Conservation (phyloP, 2,113 vertebrate species). For the Orcinus orca region DNA sequence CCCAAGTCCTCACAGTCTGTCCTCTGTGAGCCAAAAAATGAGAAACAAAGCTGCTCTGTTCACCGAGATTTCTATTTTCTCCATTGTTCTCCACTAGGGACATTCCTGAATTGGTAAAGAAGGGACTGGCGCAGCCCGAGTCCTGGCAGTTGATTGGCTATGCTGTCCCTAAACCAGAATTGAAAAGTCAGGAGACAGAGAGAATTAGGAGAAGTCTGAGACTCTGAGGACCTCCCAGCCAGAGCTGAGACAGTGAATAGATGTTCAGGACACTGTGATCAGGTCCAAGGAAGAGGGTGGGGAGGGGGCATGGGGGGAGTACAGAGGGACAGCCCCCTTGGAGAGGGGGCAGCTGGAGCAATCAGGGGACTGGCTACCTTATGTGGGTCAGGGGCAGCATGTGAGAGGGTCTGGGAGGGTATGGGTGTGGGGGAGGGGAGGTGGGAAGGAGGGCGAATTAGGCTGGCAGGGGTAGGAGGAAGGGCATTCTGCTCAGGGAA, state of each 20-base stretch:
- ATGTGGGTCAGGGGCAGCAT: neutral
- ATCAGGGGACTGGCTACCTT: neutral
- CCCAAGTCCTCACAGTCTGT: neutral
- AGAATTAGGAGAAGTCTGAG: neutral
- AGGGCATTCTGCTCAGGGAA: neutral
- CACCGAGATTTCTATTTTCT: slow-evolving; percentile 15
- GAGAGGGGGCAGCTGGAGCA: neutral
- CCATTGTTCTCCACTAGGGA: slow-evolving; percentile 46
- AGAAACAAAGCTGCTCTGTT: slow-evolving; percentile 63
- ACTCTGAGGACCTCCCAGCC: neutral
- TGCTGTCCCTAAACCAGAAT: neutral
- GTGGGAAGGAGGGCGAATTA: neutral
- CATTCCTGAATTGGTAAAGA: slow-evolving; percentile 56
- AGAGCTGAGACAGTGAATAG: neutral
- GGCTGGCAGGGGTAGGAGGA: neutral
- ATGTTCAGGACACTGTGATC: neutral
- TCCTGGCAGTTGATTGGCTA: neutral
- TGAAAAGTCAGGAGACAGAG: neutral
- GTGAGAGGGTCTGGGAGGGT: neutral
- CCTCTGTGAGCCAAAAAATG: neutral
- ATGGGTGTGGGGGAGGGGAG: neutral
- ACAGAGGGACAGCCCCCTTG: neutral
- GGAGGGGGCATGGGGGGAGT: neutral
- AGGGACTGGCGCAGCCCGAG: neutral
- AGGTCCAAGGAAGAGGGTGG: neutral